Percentiles rank a stretch among this genome's conserved stretches.
Evolutionary conservation across 2,888 invertebrate species (phyloP).

Genomic region (Rugalucina vietnamica): DNA sequence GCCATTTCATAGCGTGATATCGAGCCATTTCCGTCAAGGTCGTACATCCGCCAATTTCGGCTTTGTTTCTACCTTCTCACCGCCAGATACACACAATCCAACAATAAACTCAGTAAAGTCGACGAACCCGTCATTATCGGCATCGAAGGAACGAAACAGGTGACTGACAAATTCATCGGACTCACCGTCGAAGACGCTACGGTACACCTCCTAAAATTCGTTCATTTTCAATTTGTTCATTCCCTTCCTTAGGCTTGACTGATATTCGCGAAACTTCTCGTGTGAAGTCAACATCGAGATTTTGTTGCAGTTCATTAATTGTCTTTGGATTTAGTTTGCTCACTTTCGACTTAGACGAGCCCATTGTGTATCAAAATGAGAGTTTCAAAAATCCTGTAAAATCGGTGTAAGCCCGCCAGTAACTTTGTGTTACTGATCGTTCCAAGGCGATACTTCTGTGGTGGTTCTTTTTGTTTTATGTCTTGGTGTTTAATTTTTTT

Average conservation of each 20-base stretch:
- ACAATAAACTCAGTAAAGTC: slow-evolving; percentile 59
- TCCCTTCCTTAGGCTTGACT: slow-evolving; percentile 15
- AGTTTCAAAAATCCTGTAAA: no score
- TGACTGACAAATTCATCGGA: slow-evolving; percentile 38
- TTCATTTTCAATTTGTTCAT: slow-evolving; percentile 16
- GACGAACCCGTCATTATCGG: slow-evolving; percentile 32
- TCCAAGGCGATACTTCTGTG: no score
- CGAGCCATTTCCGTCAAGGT: slow-evolving; percentile 65
- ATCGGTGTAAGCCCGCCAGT: no score
- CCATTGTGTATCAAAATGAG: slow-evolving; percentile 48
- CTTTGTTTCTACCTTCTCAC: slow-evolving; percentile 57
- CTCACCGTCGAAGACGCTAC: slow-evolving; percentile 49
- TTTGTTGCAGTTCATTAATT: slow-evolving; percentile 20
- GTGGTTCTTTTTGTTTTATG: no score
- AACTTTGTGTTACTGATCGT: no score
- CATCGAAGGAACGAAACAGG: slow-evolving; percentile 52
- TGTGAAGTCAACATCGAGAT: slow-evolving; percentile 33
- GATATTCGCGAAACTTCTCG: slow-evolving; percentile 34
- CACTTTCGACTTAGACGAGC: slow-evolving; percentile 48
- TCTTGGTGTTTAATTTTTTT: no score
- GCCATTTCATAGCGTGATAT: slow-evolving; percentile 65
- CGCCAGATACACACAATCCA: slow-evolving; percentile 63
- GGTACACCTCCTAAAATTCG: slow-evolving; percentile 48
- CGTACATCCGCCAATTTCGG: slow-evolving; percentile 69
- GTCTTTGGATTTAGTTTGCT: slow-evolving; percentile 50